These are phyloP conservation scores for rat (Rattus norvegicus) DNA, from an alignment of 2,113 vertebrate genomes.

Conservation along the genomic window DNA sequence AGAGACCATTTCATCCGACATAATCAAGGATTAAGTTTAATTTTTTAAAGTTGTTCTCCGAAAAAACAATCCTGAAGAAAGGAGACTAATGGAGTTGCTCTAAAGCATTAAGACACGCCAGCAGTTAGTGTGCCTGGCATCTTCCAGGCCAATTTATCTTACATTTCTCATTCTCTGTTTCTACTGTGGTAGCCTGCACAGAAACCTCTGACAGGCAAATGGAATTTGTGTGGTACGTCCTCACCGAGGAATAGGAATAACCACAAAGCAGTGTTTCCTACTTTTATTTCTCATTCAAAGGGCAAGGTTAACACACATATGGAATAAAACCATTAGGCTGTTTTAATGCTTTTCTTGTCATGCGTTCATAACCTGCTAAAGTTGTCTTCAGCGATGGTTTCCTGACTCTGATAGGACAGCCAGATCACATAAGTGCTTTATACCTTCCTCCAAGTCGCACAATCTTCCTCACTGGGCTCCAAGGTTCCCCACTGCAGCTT, in stretches of 20 bases:
- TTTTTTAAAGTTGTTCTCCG: conserved; percentile 23
- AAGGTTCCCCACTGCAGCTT: conserved; percentile 57
- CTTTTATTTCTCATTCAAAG: conserved; percentile 72
- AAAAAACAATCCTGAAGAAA: neutral
- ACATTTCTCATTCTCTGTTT: neutral
- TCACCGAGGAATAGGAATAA: conserved; percentile 19
- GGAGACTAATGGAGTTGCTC: neutral
- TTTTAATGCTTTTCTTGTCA: conserved; percentile 86
- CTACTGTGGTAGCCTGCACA: neutral
- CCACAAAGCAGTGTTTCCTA: conserved; percentile 72
- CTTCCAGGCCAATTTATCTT: neutral
- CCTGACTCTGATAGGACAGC: conserved; percentile 85
- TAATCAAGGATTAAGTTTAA: neutral
- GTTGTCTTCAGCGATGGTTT: conserved; percentile 85
- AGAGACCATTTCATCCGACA: neutral
- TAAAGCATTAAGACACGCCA: neutral
- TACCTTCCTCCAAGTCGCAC: conserved; percentile 62
- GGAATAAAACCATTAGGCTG: conserved; percentile 84
- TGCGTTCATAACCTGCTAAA: conserved; percentile 83
- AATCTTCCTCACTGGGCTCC: conserved; percentile 62
- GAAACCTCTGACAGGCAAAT: conserved; percentile 53
- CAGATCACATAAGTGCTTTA: conserved; percentile 84
- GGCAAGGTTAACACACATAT: conserved; percentile 79
- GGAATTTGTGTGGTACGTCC: conserved; percentile 29
- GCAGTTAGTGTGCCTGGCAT: neutral